phyloP scores from a whole-genome alignment of 2,888 invertebrate species.

The Eristalinus sepulchralis region DNA sequence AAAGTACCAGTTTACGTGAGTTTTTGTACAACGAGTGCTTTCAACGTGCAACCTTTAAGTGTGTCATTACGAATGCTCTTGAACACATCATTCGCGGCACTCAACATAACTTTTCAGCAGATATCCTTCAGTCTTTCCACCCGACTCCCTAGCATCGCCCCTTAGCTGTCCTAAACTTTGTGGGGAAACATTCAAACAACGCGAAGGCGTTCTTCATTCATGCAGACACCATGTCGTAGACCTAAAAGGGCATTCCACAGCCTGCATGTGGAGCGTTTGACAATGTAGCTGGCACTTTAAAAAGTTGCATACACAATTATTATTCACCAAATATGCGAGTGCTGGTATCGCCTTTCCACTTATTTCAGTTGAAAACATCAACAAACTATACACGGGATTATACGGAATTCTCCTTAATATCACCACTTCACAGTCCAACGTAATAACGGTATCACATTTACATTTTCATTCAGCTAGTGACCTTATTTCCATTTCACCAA shows the following conservation, averaged over 20 bases:
- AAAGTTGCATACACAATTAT: background rate
- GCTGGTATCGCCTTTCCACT: background rate
- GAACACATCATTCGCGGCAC: too few relatives aligned
- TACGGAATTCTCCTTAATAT: conserved; percentile 38
- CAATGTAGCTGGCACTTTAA: background rate
- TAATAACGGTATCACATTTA: conserved; percentile 49
- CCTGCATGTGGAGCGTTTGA: background rate
- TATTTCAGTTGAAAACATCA: background rate
- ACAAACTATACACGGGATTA: conserved; percentile 15
- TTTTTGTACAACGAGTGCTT: too few relatives aligned
- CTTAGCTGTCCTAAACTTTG: too few relatives aligned
- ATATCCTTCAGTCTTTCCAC: too few relatives aligned
- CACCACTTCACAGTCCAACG: conserved; percentile 24
- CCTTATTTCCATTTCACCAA: conserved; percentile 46
- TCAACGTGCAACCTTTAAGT: too few relatives aligned
- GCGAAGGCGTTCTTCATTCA: background rate
- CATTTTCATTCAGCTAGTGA: conserved; percentile 49
- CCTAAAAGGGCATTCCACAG: background rate
- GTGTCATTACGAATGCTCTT: too few relatives aligned
- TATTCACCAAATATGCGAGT: background rate
- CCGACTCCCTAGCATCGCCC: too few relatives aligned
- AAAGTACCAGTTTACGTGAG: too few relatives aligned
- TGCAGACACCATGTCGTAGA: background rate
- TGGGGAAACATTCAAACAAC: too few relatives aligned
- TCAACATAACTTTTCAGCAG: too few relatives aligned